Evolutionary conservation across 35 echinoderm and acorn worm species (phyloP).

Genomic region (Patiria miniata): DNA sequence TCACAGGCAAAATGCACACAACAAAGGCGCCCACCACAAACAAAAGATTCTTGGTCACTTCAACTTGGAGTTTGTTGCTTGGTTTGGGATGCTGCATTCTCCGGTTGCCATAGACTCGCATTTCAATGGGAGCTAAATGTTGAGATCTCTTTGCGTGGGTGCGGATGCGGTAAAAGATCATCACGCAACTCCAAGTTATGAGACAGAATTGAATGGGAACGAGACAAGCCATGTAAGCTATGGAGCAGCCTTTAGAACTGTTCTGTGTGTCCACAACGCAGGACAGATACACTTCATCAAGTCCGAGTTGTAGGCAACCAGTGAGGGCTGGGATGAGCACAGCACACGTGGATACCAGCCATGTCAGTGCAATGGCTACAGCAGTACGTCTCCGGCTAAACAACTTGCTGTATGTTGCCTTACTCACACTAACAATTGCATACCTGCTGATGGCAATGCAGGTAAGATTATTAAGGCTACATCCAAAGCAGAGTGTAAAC

Average conservation of each 20-base stretch:
- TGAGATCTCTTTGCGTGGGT: not conserved
- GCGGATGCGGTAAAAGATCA: not conserved
- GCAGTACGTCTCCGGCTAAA: not conserved
- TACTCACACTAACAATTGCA: constrained; percentile 34
- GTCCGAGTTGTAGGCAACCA: not conserved
- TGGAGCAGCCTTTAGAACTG: not conserved
- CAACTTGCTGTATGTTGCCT: not conserved
- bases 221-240: not conserved
- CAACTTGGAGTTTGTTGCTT: constrained; percentile 7
- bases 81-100: not conserved
- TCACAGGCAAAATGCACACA: not conserved
- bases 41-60: constrained; percentile 33
- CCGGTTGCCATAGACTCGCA: no score
- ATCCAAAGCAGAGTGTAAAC: constrained; percentile 45
- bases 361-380: not conserved
- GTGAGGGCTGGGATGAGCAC: not conserved
- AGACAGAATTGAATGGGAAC: not conserved
- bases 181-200: not conserved
- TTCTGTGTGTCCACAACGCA: not conserved
- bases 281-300: not conserved
- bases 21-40: constrained; percentile 9
- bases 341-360: not conserved
- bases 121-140: not conserved
- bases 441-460: constrained; percentile 57
- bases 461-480: constrained; percentile 54